Base-by-base conservation (phyloP, 2,113 vertebrate genomes). In the Aegotheles bennettii region DNA sequence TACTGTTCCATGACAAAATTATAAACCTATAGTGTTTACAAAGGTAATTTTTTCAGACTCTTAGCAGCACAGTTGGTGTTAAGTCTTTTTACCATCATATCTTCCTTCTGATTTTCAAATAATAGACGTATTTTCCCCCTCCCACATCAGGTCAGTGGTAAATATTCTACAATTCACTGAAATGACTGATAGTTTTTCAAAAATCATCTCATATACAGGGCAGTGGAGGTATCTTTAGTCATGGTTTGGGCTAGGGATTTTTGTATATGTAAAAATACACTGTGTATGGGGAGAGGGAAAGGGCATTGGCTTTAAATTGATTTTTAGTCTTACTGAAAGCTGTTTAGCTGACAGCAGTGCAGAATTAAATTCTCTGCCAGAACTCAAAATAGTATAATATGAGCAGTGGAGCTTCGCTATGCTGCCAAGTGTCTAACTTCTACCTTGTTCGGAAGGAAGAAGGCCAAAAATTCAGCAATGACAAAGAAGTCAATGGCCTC, bases 381-480 rank as follows among this genome's bases (percentile, higher is more conserved):
- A 7, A 25, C 51, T 13, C 86, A 43, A 60, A 90, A 53, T 61
- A 83, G 23, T 31, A 36, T 33, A 85, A 78, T 60, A 43, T 29
- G 36, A 85, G 47, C 24, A 68, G 15, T 5, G 31, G 45, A 86
- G 43, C 40, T 91, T 71, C 7, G 6, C 77, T 88, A 11, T 38
- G 13, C 53, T 89, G 64, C 70, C 83, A 96, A 86, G 60, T 60
- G 26, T 78, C 4, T 67, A 81, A 51, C 31, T 74, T 84, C 43
- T 47, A 90, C 85, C 38, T 93, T 74, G 47, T 24, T 83, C 54
- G 89, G 59, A 85, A 8, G 5, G 24, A 84, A 81, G 56, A 70
- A 51, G 43, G 89, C 60, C 47, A 88, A 90, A 95, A 87, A 88
- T 74, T 60, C 56, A 86, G 54, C 83, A 93, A 86, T 64, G 82